A percentile compares a stretch with the other conserved stretches of the same genome.
These are phyloP conservation scores for Belgica antarctica DNA, from an alignment of 2,888 invertebrate genomes.

Conservation along the genomic window DNA sequence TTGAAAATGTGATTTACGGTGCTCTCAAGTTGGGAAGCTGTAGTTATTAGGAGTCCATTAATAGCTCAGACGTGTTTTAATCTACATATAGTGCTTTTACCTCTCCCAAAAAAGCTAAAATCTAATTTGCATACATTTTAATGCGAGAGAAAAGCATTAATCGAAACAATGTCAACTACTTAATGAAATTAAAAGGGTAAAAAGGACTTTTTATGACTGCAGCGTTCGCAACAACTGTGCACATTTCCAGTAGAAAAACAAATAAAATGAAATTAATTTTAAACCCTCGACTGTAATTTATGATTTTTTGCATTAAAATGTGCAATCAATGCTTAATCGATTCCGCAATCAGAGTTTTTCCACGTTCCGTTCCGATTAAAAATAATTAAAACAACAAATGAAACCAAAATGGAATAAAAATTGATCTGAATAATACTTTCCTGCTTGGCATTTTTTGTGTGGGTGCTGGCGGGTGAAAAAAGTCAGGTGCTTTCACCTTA, in stretches of 20 bases:
- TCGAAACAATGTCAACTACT: not conserved
- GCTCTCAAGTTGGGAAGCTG: not conserved
- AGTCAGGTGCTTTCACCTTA: too few species aligned
- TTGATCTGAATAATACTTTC: not conserved
- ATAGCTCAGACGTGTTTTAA: not conserved
- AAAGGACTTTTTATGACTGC: not conserved
- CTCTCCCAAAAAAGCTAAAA: not conserved
- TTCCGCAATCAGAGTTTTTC: constrained; percentile 3
- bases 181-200: constrained; percentile 4
- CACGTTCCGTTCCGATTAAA: not conserved
- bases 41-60: not conserved
- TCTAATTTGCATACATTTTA: not conserved
- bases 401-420: constrained; percentile 26
- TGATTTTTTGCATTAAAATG: constrained; percentile 13
- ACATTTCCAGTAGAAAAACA: constrained; percentile 13
- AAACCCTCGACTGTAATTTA: not conserved
- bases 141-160: not conserved
- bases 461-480: too few species aligned
- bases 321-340: constrained; percentile 16
- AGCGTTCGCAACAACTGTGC: not conserved
- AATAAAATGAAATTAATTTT: constrained; percentile 9
- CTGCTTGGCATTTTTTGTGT: too few species aligned
- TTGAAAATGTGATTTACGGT: constrained; percentile 25
- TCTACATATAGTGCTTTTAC: not conserved
- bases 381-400: constrained; percentile 2